Evolutionary conservation across 2,888 invertebrate species (phyloP).

Genomic region (Apotomis capreana): DNA sequence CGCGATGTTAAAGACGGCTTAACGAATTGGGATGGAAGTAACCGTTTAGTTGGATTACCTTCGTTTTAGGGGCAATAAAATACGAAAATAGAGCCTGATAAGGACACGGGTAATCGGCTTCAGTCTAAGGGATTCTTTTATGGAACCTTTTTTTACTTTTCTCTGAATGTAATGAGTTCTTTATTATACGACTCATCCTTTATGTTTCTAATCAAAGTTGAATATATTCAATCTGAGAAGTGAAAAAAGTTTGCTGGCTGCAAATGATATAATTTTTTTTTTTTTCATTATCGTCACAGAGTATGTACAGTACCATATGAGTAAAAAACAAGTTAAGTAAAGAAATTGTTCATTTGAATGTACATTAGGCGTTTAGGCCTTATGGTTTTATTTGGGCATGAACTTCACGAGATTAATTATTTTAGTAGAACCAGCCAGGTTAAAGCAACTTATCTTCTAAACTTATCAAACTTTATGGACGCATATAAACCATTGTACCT

Average conservation of each 20-base stretch:
- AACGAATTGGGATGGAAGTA: constrained; percentile 20
- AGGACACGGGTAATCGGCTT: constrained; percentile 10
- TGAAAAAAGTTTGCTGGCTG: neutral
- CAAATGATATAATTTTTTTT: too few species aligned
- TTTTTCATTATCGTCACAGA: too few species aligned
- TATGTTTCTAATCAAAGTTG: neutral
- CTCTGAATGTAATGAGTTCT: neutral
- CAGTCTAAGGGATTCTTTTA: constrained; percentile 3
- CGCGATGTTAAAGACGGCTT: constrained; percentile 20
- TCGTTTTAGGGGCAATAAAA: constrained; percentile 25
- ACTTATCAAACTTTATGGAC: neutral
- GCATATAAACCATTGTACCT: neutral
- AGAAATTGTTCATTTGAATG: too few species aligned
- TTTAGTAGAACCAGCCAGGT: neutral
- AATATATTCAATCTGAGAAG: too few species aligned
- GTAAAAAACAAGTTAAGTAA: too few species aligned
- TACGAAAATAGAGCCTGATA: constrained; percentile 18
- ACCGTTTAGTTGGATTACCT: constrained; percentile 22
- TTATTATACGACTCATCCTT: neutral
- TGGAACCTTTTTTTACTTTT: constrained; percentile 2
- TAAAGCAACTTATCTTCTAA: neutral
- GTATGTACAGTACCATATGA: too few species aligned
- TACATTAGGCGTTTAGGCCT: too few species aligned
- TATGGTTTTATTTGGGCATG: too few species aligned
- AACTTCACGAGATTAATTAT: too few species aligned